Evolutionary conservation across 1,140 invertebrate genomes (phyloP).

Genomic region (Mesaphorura yosii): DNA sequence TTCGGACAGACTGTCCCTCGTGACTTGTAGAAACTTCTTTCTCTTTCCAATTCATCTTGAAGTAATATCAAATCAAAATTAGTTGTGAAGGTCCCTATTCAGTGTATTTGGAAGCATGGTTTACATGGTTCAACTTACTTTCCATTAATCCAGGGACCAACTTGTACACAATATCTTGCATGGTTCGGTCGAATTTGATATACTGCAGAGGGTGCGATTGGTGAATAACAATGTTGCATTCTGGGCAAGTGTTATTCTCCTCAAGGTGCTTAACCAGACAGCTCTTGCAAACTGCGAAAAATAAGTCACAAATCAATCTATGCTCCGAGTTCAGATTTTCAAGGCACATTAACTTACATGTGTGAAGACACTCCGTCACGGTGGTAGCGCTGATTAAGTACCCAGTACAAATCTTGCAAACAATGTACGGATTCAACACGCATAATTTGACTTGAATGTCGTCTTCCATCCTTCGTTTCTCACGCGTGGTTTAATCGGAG

Average conservation of each 20-base stretch:
- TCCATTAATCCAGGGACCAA: slow-evolving; percentile 82
- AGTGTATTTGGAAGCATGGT: background rate
- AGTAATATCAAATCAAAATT: slow-evolving; percentile 19
- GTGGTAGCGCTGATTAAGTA: slow-evolving; percentile 97
- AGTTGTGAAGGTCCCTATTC: background rate
- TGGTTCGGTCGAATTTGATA: slow-evolving; percentile 92
- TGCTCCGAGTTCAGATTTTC: too few species aligned
- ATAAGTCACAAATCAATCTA: slow-evolving; percentile 13
- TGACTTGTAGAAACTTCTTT: slow-evolving; percentile 73
- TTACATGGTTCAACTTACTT: slow-evolving; percentile 44
- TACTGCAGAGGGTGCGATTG: slow-evolving; percentile 94
- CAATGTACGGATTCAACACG: slow-evolving; percentile 82
- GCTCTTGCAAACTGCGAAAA: slow-evolving; percentile 81
- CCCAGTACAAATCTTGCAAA: slow-evolving; percentile 88
- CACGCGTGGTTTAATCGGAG: too few species aligned
- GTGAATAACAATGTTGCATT: slow-evolving; percentile 92
- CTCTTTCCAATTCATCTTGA: slow-evolving; percentile 72
- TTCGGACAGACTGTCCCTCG: slow-evolving; percentile 77
- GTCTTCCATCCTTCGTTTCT: too few species aligned
- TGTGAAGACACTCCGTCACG: slow-evolving; percentile 94
- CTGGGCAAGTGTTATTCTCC: slow-evolving; percentile 92
- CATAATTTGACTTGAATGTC: slow-evolving; percentile 81
- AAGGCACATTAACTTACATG: slow-evolving; percentile 64
- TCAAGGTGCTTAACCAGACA: slow-evolving; percentile 94
- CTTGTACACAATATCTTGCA: slow-evolving; percentile 99